A percentile compares a stretch with the other conserved stretches of the same genome.
Evolutionary conservation across 2,113 vertebrate genomes (phyloP).

Genomic region (Zingel zingel): DNA sequence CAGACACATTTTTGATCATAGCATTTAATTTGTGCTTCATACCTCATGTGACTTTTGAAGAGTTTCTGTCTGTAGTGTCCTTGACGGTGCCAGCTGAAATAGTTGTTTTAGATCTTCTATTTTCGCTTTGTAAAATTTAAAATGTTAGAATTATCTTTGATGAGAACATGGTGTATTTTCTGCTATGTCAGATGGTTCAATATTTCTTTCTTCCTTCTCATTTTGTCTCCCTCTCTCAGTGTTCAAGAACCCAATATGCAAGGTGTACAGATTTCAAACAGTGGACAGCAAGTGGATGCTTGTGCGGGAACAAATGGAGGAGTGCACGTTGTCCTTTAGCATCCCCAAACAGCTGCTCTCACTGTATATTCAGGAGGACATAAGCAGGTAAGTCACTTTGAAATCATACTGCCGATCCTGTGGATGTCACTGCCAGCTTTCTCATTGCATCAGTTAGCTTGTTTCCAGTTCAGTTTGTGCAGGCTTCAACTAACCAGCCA

Average conservation of each 20-base stretch:
- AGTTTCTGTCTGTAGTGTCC: constrained; percentile 42
- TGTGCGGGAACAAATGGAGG: constrained; percentile 97
- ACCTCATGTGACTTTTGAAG: constrained; percentile 63
- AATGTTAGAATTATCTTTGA: constrained; percentile 15
- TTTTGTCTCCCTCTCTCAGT: constrained; percentile 82
- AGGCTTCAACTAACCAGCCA: not conserved
- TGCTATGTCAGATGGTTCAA: constrained; percentile 22
- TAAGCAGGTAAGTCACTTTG: constrained; percentile 88
- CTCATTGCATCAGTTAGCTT: constrained; percentile 2
- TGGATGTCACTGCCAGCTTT: not conserved
- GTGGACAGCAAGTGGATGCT: constrained; percentile 95
- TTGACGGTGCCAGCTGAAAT: constrained; percentile 47
- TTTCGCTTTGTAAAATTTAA: constrained; percentile 19
- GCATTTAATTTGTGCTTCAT: constrained; percentile 74
- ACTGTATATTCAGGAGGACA: constrained; percentile 95
- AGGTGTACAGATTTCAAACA: constrained; percentile 96
- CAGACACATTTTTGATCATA: constrained; percentile 79
- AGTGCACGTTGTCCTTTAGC: constrained; percentile 94
- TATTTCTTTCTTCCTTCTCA: not conserved
- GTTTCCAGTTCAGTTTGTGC: not conserved
- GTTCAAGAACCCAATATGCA: constrained; percentile 94
- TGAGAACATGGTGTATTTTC: constrained; percentile 16
- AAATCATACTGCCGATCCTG: not conserved
- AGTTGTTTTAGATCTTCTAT: constrained; percentile 27
- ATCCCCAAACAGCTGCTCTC: constrained; percentile 94